phyloP scores from a whole-genome alignment of 2,797 vertebrate genomes.

The Aulostomus chinensis region DNA sequence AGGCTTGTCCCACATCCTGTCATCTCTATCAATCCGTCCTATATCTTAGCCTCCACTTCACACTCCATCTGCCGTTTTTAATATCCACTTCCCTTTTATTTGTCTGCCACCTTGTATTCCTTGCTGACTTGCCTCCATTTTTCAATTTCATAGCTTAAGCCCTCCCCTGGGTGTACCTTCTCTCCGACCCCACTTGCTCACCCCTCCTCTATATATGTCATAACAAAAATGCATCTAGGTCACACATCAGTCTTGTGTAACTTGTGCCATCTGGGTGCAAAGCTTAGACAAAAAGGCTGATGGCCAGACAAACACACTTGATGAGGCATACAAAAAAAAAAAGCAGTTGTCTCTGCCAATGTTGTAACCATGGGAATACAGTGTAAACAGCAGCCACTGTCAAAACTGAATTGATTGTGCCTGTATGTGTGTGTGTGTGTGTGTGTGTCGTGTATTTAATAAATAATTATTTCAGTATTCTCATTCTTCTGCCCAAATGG shows the following conservation, averaged over 20 bases:
- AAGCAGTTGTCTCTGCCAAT: constrained; percentile 33
- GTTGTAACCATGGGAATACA: constrained; percentile 60
- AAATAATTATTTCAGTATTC: constrained; percentile 57
- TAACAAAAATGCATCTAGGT: constrained; percentile 62
- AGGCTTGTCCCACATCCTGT: constrained; percentile 17
- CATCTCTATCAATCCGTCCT: constrained; percentile 16
- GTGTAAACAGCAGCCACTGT: constrained; percentile 66
- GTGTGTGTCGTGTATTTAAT: no score
- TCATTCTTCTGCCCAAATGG: constrained; percentile 21
- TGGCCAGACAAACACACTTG: constrained; percentile 28
- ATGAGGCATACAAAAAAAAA: constrained; percentile 13
- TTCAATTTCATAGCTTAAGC: constrained; percentile 52
- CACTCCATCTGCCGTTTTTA: constrained; percentile 42
- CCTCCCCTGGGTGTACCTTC: constrained; percentile 4
- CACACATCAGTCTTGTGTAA: constrained; percentile 63
- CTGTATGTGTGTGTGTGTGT: no score
- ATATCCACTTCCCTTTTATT: constrained; percentile 31
- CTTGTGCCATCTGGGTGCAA: constrained; percentile 58
- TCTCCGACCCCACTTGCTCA: constrained; percentile 12
- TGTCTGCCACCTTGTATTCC: constrained; percentile 39
- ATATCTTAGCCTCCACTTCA: constrained; percentile 41
- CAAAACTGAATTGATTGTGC: constrained; percentile 33
- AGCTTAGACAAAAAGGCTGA: constrained; percentile 45
- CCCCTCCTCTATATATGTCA: constrained; percentile 14
- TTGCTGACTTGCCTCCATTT: constrained; percentile 43